Conservation (phyloP, 2,797 vertebrate genomes). For the Austrolebias charrua region DNA sequence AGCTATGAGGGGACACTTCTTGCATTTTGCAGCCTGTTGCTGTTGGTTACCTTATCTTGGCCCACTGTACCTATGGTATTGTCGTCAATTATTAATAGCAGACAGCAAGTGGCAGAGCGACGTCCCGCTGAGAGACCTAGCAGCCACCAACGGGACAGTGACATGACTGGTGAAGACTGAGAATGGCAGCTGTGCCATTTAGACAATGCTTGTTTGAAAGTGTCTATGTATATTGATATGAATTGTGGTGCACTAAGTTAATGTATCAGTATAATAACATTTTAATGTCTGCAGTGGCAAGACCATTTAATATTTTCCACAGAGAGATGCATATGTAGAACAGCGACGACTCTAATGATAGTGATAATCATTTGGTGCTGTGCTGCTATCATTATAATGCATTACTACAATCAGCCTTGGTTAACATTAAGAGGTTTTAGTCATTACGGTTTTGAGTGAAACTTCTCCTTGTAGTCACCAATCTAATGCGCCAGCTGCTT, state of each 20-base stretch:
- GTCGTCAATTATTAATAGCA: constrained; percentile 69
- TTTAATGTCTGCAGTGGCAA: constrained; percentile 79
- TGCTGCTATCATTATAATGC: constrained; percentile 69
- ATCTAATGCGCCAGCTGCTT: constrained; percentile 78
- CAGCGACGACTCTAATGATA: constrained; percentile 76
- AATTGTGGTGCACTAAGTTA: constrained; percentile 66
- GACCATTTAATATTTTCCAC: constrained; percentile 70
- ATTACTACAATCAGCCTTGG: constrained; percentile 72
- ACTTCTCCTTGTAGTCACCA: constrained; percentile 77
- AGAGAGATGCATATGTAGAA: constrained; percentile 74
- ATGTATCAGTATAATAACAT: constrained; percentile 79
- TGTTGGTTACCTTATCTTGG: constrained; percentile 51
- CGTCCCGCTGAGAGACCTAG: constrained; percentile 60
- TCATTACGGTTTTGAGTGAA: constrained; percentile 79
- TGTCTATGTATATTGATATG: constrained; percentile 62
- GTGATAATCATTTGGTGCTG: constrained; percentile 76
- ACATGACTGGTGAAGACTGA: constrained; percentile 39
- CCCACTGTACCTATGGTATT: constrained; percentile 60
- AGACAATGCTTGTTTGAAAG: constrained; percentile 60
- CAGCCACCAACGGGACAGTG: constrained; percentile 53
- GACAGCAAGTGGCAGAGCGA: constrained; percentile 64
- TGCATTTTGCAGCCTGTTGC: constrained; percentile 51
- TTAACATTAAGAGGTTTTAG: constrained; percentile 82
- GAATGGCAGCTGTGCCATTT: constrained; percentile 61
- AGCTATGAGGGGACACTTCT: constrained; percentile 53